These are phyloP conservation scores for Drosophila nannoptera DNA, from an alignment of 1,140 invertebrate species.

Conservation along the genomic window DNA sequence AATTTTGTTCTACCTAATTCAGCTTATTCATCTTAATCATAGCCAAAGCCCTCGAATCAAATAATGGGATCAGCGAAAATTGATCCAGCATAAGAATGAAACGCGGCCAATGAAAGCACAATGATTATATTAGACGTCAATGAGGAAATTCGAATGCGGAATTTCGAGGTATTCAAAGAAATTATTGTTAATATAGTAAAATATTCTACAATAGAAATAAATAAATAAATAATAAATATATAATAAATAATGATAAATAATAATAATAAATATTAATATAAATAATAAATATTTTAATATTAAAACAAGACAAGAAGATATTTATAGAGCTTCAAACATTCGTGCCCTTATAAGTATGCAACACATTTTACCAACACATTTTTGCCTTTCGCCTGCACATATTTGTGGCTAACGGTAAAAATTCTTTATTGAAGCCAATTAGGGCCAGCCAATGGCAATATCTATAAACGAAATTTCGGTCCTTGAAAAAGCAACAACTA, in stretches of 20 bases:
- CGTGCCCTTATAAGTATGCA: not conserved
- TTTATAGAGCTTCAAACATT: not conserved
- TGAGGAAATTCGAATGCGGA: no score
- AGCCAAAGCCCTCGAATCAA: conserved; percentile 9
- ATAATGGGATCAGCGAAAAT: conserved; percentile 9
- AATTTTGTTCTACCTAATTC: conserved; percentile 8
- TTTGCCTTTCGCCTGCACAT: no score
- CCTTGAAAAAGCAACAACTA: conserved; percentile 4
- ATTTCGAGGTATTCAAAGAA: no score
- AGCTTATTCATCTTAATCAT: not conserved
- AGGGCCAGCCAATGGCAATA: not conserved
- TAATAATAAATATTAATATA: not conserved
- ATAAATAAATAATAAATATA: not conserved
- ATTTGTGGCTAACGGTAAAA: not conserved
- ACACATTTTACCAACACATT: not conserved
- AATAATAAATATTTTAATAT: not conserved
- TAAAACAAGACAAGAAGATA: no score
- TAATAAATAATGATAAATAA: not conserved
- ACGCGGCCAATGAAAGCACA: not conserved
- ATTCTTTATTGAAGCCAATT: not conserved
- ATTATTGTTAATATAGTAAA: no score
- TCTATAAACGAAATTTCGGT: not conserved
- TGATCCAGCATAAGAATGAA: not conserved
- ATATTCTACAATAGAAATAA: not conserved
- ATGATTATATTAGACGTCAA: not conserved